A percentile compares a stretch with the other conserved stretches of the same genome.
phyloP scores from a whole-genome alignment of 2,113 vertebrate genomes.

The Tetrax tetrax region DNA sequence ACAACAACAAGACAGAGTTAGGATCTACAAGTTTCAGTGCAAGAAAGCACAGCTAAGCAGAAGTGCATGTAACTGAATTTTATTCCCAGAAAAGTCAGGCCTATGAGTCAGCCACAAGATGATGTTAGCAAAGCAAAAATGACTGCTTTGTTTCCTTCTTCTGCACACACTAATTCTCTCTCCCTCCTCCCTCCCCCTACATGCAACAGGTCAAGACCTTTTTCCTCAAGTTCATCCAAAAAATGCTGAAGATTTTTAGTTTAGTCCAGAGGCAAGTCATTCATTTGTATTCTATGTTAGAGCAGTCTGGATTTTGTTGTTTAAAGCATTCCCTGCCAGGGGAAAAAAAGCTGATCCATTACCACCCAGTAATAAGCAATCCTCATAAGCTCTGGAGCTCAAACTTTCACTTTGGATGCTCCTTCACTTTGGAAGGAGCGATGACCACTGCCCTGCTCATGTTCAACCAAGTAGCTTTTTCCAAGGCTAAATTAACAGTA shows the following conservation, averaged over 20 bases:
- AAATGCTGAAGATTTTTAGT: not conserved
- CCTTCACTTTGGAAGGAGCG: not conserved
- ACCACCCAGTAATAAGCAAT: not conserved
- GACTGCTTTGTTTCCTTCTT: constrained; percentile 1
- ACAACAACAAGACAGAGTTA: not conserved
- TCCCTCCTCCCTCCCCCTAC: not conserved
- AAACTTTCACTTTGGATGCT: not conserved
- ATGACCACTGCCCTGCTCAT: not conserved
- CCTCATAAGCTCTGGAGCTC: not conserved
- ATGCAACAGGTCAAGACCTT: not conserved
- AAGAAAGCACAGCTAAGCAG: not conserved
- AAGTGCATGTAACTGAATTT: not conserved
- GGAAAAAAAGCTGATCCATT: not conserved
- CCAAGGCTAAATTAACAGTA: not conserved
- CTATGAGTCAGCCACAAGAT: constrained; percentile 22
- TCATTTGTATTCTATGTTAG: not conserved
- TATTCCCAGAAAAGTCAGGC: constrained; percentile 25
- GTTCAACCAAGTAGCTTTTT: not conserved
- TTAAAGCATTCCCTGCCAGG: not conserved
- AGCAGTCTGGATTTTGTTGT: not conserved
- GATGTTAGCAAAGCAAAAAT: constrained; percentile 36
- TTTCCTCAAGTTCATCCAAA: constrained; percentile 1
- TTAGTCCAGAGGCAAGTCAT: not conserved
- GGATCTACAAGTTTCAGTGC: not conserved
- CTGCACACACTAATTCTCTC: not conserved